phyloP scores from a whole-genome alignment of 2,113 vertebrate species.

The Apodemus speciosus region DNA sequence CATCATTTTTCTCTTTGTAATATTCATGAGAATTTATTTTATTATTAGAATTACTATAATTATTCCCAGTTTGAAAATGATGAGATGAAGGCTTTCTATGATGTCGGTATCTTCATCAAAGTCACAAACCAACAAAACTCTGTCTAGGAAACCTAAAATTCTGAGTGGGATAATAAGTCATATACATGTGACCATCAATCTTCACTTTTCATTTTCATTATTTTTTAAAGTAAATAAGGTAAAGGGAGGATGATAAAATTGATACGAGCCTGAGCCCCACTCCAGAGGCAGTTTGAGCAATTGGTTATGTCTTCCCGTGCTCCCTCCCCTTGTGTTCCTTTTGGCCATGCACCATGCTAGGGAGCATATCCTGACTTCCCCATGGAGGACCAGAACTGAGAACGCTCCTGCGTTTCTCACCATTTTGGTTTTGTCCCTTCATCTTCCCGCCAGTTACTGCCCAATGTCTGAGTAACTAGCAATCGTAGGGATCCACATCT shows the following conservation, averaged over 20 bases:
- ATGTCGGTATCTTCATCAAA: neutral
- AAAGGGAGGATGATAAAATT: neutral
- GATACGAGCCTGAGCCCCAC: neutral
- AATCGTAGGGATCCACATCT: neutral
- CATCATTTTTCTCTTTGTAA: conserved; percentile 10
- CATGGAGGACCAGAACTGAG: neutral
- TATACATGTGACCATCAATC: neutral
- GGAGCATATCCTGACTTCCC: neutral
- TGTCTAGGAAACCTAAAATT: neutral
- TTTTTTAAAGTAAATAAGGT: conserved; percentile 33
- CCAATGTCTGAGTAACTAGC: neutral
- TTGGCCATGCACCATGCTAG: neutral
- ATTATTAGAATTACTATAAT: conserved; percentile 18
- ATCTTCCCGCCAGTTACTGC: neutral
- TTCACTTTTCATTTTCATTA: neutral
- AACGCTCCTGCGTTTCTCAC: neutral
- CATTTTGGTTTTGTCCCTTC: neutral
- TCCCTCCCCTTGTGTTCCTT: neutral
- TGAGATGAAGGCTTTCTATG: neutral
- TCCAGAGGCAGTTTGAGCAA: neutral
- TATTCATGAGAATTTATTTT: conserved; percentile 9
- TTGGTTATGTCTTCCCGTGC: neutral
- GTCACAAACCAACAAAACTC: neutral
- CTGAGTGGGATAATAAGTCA: neutral
- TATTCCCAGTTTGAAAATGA: conserved; percentile 12